These are phyloP conservation scores for Cataglyphis rosenhaueri DNA, from an alignment of 2,888 invertebrate genomes.

Conservation along the genomic window DNA sequence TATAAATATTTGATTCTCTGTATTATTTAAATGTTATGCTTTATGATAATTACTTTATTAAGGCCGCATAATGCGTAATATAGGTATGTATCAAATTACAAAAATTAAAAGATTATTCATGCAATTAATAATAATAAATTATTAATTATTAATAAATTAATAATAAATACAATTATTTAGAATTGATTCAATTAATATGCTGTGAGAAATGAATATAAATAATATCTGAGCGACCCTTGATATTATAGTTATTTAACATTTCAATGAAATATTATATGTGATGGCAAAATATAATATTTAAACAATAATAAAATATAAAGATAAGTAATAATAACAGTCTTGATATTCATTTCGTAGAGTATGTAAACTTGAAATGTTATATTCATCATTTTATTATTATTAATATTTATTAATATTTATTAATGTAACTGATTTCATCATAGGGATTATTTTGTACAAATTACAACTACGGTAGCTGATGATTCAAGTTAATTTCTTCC, in stretches of 20 bases:
- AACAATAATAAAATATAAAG: constrained; percentile 3
- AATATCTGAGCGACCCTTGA: background rate
- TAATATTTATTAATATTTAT: background rate
- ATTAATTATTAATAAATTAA: background rate
- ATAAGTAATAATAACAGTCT: background rate
- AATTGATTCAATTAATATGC: constrained; percentile 30
- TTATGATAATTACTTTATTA: constrained; percentile 29
- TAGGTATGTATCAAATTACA: background rate
- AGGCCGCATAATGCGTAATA: constrained; percentile 35
- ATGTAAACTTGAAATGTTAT: background rate
- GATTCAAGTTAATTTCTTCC: constrained; percentile 37
- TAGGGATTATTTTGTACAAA: background rate
- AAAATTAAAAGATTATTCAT: constrained; percentile 48
- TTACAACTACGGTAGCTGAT: background rate
- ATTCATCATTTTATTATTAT: background rate
- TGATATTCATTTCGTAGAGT: background rate
- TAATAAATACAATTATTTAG: constrained; percentile 25
- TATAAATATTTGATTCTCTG: background rate
- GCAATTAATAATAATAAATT: constrained; percentile 29
- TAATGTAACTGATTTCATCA: background rate
- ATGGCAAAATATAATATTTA: background rate
- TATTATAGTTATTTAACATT: constrained; percentile 5
- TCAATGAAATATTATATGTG: constrained; percentile 15
- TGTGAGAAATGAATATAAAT: constrained; percentile 32
- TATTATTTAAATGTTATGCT: constrained; percentile 10